Conservation (phyloP, 64 coral and sea anemone genomes). For the Pocillopora damicornis region DNA sequence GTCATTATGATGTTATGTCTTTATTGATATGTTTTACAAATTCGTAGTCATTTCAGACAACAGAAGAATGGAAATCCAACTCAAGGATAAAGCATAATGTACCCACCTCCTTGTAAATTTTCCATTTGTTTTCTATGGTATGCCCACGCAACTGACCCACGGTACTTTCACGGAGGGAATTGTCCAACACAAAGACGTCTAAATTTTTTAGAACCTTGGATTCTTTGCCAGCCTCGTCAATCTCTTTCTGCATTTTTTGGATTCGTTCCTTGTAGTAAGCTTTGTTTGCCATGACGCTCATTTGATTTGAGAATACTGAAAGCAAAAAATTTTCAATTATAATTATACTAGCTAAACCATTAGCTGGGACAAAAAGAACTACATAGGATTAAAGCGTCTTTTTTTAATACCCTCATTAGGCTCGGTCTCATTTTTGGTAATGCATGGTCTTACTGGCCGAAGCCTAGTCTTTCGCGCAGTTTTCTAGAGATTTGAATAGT, state of each 20-base stretch:
- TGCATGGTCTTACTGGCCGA: too few species aligned
- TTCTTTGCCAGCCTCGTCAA: not conserved
- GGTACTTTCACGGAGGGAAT: slow-evolving; percentile 59
- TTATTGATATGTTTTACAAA: too few species aligned
- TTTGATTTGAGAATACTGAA: not conserved
- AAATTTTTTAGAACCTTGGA: not conserved
- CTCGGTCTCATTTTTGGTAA: too few species aligned
- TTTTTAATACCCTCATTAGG: too few species aligned
- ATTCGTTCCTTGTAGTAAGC: not conserved
- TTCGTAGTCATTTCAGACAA: too few species aligned
- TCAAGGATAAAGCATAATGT: not conserved
- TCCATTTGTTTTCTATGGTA: slow-evolving; percentile 67
- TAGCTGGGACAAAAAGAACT: too few species aligned
- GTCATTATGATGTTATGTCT: too few species aligned
- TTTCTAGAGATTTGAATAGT: too few species aligned
- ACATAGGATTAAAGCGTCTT: too few species aligned
- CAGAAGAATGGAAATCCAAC: too few species aligned
- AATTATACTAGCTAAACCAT: too few species aligned
- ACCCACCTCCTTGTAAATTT: slow-evolving; percentile 51
- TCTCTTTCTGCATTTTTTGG: not conserved
- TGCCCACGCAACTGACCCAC: slow-evolving; percentile 60
- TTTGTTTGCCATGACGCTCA: not conserved
- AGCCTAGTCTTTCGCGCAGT: too few species aligned
- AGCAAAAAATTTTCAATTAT: not conserved
- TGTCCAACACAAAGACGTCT: slow-evolving; percentile 56